Evolutionary conservation across 2,113 vertebrate genomes (phyloP).

Genomic region (Odocoileus hemionus): DNA sequence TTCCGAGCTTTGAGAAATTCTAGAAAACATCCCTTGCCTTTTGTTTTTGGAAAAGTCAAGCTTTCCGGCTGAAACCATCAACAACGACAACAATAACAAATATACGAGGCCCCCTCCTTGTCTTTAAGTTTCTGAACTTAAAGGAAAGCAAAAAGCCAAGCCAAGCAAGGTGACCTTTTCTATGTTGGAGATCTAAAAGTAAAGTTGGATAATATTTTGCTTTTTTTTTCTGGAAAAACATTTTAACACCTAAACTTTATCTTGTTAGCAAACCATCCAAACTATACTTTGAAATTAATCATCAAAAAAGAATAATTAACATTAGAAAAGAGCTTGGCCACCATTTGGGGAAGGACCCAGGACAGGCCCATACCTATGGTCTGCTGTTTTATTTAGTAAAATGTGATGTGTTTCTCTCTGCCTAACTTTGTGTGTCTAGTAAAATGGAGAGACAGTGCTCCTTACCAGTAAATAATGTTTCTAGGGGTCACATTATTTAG

Average conservation of each 20-base stretch:
- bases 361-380: background rate
- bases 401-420: background rate
- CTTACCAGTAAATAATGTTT: background rate
- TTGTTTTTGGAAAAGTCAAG: conserved; percentile 2
- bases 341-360: background rate
- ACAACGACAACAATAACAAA: background rate
- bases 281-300: background rate
- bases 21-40: background rate
- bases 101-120: background rate
- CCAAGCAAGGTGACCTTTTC: background rate
- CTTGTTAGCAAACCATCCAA: background rate
- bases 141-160: background rate
- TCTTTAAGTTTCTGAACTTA: background rate
- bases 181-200: background rate
- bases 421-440: background rate
- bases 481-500: background rate
- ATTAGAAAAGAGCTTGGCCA: background rate
- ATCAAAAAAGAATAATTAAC: background rate
- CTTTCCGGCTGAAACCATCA: conserved; percentile 1
- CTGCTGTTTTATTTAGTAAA: background rate
- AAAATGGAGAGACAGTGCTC: background rate
- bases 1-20: conserved; percentile 9
- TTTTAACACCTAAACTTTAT: background rate
- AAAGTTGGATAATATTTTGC: background rate
- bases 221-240: background rate